Evolutionary conservation across 2,113 vertebrate genomes (phyloP), one percentile per base, ranked within the genome.

Genomic region (Pygoscelis adeliae): DNA sequence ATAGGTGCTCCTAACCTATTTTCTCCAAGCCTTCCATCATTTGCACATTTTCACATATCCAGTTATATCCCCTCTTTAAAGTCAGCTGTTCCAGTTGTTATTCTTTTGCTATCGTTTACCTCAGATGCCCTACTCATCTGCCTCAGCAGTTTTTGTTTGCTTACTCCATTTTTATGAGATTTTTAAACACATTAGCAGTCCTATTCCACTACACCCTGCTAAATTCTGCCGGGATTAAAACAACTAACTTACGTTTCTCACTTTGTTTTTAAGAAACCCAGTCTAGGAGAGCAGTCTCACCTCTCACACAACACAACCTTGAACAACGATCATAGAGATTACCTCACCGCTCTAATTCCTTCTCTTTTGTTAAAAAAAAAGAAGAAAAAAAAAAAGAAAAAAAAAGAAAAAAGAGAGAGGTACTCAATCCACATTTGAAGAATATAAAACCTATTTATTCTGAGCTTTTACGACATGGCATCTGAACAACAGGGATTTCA

Each of bases 391-490:
- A 42, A 42, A 40, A 40, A 11, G 11, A 5, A 42, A 42, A 42
- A 42, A 42, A 42, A 15, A 42, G 42, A 15, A 42, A 42, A 42
- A 42, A 42, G 42, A 42, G 3, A 42, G 42, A 38, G 18, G 14
- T 32, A 34, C 55, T 42, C 49, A 25, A 52, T 26, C 49, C 21
- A 29, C 29, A 42, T 25, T 27, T 59, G 50, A 82, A 30, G 29
- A 71, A 15, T 4, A 72, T 2, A 5, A 71, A 90, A 29, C 22
- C 18, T 49, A 16, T 55, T 66, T 59, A 61, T 66, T 66, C 72
- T 20, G 30, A 89, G 34, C 38, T 78, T 72, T 47, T 22, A 34
- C 0, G 0, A 52, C 25, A 3, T 1, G 5, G 15, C 34, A n/a
- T 9, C 38, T 44, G 34, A 88, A 36, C n/a, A 80, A 26, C 2